These are phyloP conservation scores for Pterocles gutturalis DNA, from an alignment of 2,113 vertebrate genomes.

Conservation along the genomic window DNA sequence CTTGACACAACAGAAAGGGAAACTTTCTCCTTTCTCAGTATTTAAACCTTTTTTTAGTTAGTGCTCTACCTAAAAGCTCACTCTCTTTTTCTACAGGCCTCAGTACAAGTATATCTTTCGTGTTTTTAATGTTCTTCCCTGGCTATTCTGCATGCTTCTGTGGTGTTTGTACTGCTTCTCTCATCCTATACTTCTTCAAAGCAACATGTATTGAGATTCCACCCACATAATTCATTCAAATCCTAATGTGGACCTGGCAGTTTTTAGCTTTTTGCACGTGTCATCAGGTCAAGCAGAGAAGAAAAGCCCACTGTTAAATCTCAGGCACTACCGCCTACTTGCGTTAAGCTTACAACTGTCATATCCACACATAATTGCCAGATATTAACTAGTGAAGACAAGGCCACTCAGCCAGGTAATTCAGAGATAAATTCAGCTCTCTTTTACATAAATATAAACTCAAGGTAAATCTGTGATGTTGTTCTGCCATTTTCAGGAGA, in stretches of 20 bases:
- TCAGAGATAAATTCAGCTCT: background rate
- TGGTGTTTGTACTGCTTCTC: background rate
- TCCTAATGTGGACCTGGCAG: slow-evolving; percentile 31
- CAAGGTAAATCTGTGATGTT: background rate
- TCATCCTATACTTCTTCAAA: slow-evolving; percentile 12
- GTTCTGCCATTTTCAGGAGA: background rate
- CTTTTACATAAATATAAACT: background rate
- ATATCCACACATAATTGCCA: slow-evolving; percentile 34
- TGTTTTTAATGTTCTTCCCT: background rate
- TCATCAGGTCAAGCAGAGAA: slow-evolving; percentile 61
- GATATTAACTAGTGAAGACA: slow-evolving; percentile 51
- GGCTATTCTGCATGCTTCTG: background rate
- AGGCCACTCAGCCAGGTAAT: slow-evolving; percentile 27
- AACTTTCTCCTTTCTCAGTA: background rate
- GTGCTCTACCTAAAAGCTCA: background rate
- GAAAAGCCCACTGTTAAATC: slow-evolving; percentile 51
- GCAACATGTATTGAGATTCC: slow-evolving; percentile 36
- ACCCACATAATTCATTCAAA: slow-evolving; percentile 40
- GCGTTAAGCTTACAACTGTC: background rate
- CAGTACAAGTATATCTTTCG: background rate
- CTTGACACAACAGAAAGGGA: background rate
- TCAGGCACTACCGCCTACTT: slow-evolving; percentile 26
- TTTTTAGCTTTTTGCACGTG: slow-evolving; percentile 46
- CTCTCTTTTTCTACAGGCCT: background rate
- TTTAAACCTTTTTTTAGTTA: background rate